These are phyloP conservation scores for Scolopax bukidnonensis DNA, from an alignment of 2,797 vertebrate genomes.

Conservation along the genomic window DNA sequence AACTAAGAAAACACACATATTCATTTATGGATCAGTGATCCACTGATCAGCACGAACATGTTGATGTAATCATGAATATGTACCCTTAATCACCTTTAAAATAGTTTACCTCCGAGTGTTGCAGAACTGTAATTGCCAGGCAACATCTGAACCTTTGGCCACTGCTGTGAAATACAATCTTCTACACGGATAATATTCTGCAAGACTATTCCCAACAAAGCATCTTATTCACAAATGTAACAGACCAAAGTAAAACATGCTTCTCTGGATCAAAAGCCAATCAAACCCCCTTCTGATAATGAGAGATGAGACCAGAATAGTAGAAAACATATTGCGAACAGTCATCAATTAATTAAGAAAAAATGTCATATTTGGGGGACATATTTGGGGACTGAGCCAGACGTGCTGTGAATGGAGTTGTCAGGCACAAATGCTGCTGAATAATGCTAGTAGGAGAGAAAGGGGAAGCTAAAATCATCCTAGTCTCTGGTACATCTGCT, in stretches of 20 bases:
- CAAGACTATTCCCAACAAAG: neutral
- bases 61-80: neutral
- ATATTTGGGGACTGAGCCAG: neutral
- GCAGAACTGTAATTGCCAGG: neutral
- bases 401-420: neutral
- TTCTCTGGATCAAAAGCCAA: neutral
- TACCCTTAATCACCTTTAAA: neutral
- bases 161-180: neutral
- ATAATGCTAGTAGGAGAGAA: neutral
- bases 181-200: neutral
- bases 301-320: neutral
- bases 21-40: neutral
- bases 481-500: neutral
- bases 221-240: neutral
- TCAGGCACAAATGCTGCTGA: neutral
- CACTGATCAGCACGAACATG: neutral
- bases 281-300: neutral
- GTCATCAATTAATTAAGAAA: conserved; percentile 5
- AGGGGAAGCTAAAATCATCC: neutral
- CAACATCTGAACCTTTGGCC: neutral
- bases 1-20: neutral
- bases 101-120: neutral
- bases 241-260: neutral
- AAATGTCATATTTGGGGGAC: neutral
- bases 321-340: conserved; percentile 20